A percentile compares a stretch with the other conserved stretches of the same genome.
These are phyloP conservation scores for Bemisia tabaci DNA, from an alignment of 1,140 invertebrate species.

Conservation along the genomic window DNA sequence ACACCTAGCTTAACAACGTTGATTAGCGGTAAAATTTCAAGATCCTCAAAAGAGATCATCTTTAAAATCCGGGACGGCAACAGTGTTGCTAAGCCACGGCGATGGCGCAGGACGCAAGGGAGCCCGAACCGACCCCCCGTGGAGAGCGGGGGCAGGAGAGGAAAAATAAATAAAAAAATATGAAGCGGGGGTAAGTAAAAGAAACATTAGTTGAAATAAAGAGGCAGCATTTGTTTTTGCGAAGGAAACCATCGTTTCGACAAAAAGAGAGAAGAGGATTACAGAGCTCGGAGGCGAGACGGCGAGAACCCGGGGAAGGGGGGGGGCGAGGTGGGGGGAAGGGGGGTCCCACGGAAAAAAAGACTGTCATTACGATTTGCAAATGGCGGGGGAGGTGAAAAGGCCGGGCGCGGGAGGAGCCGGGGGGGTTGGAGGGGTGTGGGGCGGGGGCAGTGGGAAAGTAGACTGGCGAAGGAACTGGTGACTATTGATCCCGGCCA, in stretches of 20 bases:
- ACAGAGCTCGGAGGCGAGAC: constrained; percentile 1
- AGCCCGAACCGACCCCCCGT: too few relatives aligned
- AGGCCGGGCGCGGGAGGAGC: not conserved
- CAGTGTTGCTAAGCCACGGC: not conserved
- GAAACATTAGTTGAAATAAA: constrained; percentile 3
- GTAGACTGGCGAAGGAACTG: constrained; percentile 19
- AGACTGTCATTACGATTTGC: not conserved
- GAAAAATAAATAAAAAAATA: constrained; percentile 6
- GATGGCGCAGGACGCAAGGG: not conserved
- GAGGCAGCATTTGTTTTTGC: not conserved
- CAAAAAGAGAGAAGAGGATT: constrained; percentile 8
- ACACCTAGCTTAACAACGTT: too few relatives aligned
- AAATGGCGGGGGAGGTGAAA: constrained; percentile 20
- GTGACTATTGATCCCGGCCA: constrained; percentile 7
- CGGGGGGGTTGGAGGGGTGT: not conserved
- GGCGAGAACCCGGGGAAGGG: constrained; percentile 10
- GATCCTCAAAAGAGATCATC: too few relatives aligned
- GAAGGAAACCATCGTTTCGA: constrained; percentile 4
- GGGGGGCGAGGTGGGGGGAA: constrained; percentile 27
- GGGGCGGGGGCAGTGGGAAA: not conserved
- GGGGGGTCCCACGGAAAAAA: constrained; percentile 29
- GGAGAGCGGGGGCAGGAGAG: not conserved
- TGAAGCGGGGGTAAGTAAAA: constrained; percentile 7
- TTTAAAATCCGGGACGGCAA: too few relatives aligned
- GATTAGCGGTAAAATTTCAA: too few relatives aligned